phyloP scores from a whole-genome alignment of 2,797 vertebrate genomes.

The Rallus crepitans region DNA sequence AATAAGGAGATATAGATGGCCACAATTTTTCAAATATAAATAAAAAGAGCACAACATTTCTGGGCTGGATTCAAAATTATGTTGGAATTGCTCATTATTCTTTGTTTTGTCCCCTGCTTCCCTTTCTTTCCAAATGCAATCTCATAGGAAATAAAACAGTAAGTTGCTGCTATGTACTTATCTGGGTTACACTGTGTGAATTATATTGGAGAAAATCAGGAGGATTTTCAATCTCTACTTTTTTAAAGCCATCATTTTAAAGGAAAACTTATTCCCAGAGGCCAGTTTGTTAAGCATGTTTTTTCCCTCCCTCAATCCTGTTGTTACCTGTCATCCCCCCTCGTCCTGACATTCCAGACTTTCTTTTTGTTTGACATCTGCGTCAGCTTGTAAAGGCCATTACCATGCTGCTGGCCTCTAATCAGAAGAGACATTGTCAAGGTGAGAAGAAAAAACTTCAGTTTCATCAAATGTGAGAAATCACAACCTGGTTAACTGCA shows the following conservation, averaged over 20 bases:
- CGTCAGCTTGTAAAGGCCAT: conserved; percentile 28
- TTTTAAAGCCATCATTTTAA: not conserved
- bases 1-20: not conserved
- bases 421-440: conserved; percentile 16
- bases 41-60: not conserved
- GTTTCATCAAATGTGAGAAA: conserved; percentile 8
- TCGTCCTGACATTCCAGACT: conserved; percentile 17
- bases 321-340: not conserved
- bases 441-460: not conserved
- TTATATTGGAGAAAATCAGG: not conserved
- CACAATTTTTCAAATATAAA: not conserved
- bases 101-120: not conserved
- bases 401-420: not conserved
- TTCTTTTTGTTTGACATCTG: conserved; percentile 21
- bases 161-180: not conserved
- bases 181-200: not conserved
- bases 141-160: not conserved
- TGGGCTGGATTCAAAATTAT: not conserved
- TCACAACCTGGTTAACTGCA: not conserved
- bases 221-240: not conserved
- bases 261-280: not conserved
- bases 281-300: not conserved
- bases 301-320: accelerated
- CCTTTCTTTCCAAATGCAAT: not conserved
- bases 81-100: not conserved